Evolutionary conservation across 2,888 invertebrate genomes (phyloP).

Genomic region (Agapostemon virescens): DNA sequence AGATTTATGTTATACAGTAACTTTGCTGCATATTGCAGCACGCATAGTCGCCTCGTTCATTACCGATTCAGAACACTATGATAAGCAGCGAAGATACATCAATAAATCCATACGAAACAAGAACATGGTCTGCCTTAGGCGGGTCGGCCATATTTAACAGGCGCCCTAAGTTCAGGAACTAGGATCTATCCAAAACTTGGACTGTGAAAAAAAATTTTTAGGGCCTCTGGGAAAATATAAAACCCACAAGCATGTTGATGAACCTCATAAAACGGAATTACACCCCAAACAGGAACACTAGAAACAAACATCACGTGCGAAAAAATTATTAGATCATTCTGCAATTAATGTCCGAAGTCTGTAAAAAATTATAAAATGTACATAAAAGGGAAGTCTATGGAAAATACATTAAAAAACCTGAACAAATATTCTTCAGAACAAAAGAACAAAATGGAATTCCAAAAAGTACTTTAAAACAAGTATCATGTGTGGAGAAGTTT

Average conservation of each 20-base stretch:
- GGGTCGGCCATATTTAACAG: not conserved
- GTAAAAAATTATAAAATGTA: too few relatives aligned
- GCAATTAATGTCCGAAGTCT: too few relatives aligned
- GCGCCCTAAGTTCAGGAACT: not conserved
- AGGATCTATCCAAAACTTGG: not conserved
- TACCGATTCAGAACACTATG: slow-evolving; percentile 36
- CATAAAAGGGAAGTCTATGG: too few relatives aligned
- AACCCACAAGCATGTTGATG: not conserved
- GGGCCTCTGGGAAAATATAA: not conserved
- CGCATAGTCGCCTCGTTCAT: slow-evolving; percentile 30
- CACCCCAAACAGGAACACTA: not conserved
- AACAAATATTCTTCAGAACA: not conserved
- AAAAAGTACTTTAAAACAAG: not conserved
- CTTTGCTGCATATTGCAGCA: slow-evolving; percentile 42
- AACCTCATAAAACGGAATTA: not conserved
- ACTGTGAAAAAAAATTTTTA: not conserved
- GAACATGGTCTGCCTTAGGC: slow-evolving; percentile 9
- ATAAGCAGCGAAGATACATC: slow-evolving; percentile 29
- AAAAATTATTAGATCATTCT: too few relatives aligned
- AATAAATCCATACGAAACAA: slow-evolving; percentile 37
- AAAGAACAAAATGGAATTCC: not conserved
- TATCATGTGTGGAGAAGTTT: not conserved
- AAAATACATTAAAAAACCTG: too few relatives aligned
- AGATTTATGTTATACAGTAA: slow-evolving; percentile 10
- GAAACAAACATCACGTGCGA: not conserved